These are phyloP conservation scores for Mactromeris polynyma DNA, from an alignment of 2,888 invertebrate species.

Conservation along the genomic window DNA sequence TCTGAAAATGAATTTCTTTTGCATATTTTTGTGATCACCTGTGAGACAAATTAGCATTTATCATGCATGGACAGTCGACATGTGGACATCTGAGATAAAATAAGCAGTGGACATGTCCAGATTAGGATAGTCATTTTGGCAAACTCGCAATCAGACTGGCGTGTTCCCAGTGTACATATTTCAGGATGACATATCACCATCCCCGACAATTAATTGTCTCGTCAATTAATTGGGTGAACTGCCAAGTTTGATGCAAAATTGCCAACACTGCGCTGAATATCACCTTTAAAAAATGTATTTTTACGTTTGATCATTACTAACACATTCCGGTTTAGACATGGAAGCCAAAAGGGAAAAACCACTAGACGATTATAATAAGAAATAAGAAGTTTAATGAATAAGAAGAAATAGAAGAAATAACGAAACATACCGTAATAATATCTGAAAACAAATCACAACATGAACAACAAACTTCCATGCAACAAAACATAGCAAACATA, in stretches of 20 bases:
- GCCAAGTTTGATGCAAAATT: neutral
- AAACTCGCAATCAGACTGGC: neutral
- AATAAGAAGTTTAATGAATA: neutral
- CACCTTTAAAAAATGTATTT: too few relatives aligned
- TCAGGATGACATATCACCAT: neutral
- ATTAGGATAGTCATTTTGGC: neutral
- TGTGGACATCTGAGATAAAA: neutral
- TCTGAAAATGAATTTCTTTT: constrained; percentile 19
- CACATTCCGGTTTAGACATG: neutral
- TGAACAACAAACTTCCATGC: neutral
- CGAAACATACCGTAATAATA: neutral
- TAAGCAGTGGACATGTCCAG: neutral
- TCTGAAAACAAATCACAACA: neutral
- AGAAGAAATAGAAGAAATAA: neutral
- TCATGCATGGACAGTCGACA: neutral
- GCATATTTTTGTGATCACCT: constrained; percentile 1
- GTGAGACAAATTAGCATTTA: neutral
- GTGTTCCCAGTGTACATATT: neutral
- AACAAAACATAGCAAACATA: neutral
- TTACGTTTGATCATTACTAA: too few relatives aligned
- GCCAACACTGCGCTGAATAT: neutral
- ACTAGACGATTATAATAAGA: neutral
- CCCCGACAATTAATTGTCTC: neutral
- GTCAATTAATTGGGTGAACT: neutral
- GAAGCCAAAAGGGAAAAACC: neutral